Base-by-base conservation (phyloP, 2,797 vertebrate species). In the Podargus strigoides region DNA sequence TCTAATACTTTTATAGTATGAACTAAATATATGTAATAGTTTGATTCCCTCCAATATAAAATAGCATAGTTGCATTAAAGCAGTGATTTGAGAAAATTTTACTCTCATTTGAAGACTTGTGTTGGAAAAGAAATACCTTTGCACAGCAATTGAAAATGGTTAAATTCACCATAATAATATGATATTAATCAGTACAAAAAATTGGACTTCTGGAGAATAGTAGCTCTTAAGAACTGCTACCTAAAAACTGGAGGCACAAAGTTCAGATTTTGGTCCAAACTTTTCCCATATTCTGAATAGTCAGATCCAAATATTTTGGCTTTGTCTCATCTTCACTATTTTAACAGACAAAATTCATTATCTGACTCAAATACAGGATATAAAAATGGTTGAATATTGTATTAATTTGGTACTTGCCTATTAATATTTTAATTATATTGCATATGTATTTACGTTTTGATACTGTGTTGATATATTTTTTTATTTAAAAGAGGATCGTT, bases 191-290 rank as follows among this genome's bases (percentile, higher is more conserved):
- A 37, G 11, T 15, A 49, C 1, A 32, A 88, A 72, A 83, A 39
- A 28, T 0, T 5, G 2, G 47, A n/a, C 6, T 77, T 80, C 22
- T 52, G n/a, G 3, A 37, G 20, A 16, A 52, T 0, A 63, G 28
- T 10, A 52, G 19, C 14, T 82, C n/a, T 59, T 87, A 70, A 68
- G n/a, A 36, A 10, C 3, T 37, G 36, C 32, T 82, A 56, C 18
- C 18, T 46, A 64, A 83, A 83, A 69, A 62, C 30, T 41, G 8
- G 10, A 78, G 7, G 7, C 7, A 36, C 16, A n/a, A 26, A 73
- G 6, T 56, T 85, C 26, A 52, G 21, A 27, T 36, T 26, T 36
- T 36, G 30, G 49, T 70, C 8, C 11, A 80, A 34, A 3, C 36
- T 69, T 72, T 78, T 52, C 13, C 32, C 70, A 15, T 27, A 32